phyloP scores from a whole-genome alignment of 1,140 invertebrate genomes.

The Aradophagus sp. region DNA sequence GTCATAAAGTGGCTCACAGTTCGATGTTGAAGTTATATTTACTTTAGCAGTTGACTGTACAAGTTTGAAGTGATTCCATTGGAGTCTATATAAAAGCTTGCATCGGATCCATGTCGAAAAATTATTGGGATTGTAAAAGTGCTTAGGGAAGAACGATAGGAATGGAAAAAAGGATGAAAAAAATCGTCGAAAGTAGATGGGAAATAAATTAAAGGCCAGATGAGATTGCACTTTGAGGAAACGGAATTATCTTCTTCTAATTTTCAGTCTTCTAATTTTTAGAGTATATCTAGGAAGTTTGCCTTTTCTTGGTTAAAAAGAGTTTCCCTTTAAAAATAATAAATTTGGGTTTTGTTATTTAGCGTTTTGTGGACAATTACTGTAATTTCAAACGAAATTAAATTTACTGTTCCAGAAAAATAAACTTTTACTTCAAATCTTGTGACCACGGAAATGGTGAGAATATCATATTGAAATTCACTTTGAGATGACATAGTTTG shows the following conservation, averaged over 20 bases:
- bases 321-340: slow-evolving; percentile 2
- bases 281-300: not conserved
- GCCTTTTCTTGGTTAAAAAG: too few relatives aligned
- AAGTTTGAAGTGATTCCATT: slow-evolving; percentile 41
- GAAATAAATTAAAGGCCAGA: slow-evolving; percentile 29
- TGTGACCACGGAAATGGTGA: slow-evolving; percentile 6
- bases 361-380: too few relatives aligned
- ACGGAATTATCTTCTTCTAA: slow-evolving; percentile 14
- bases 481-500: slow-evolving; percentile 34
- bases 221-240: not conserved
- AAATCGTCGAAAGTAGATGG: slow-evolving; percentile 25
- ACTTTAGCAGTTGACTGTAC: slow-evolving; percentile 39
- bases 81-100: slow-evolving; percentile 42
- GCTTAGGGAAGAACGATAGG: slow-evolving; percentile 34
- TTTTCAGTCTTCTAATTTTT: slow-evolving; percentile 4
- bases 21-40: slow-evolving; percentile 49
- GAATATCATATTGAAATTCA: slow-evolving; percentile 31
- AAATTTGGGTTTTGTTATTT: not conserved
- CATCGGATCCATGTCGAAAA: slow-evolving; percentile 31
- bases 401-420: too few relatives aligned
- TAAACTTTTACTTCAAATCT: too few relatives aligned
- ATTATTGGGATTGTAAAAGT: slow-evolving; percentile 43
- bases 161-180: slow-evolving; percentile 29
- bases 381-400: too few relatives aligned
- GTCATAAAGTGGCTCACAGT: slow-evolving; percentile 33